Evolutionary conservation across 2,888 invertebrate species (phyloP).

Genomic region (Drosophila kambysellisi): DNA sequence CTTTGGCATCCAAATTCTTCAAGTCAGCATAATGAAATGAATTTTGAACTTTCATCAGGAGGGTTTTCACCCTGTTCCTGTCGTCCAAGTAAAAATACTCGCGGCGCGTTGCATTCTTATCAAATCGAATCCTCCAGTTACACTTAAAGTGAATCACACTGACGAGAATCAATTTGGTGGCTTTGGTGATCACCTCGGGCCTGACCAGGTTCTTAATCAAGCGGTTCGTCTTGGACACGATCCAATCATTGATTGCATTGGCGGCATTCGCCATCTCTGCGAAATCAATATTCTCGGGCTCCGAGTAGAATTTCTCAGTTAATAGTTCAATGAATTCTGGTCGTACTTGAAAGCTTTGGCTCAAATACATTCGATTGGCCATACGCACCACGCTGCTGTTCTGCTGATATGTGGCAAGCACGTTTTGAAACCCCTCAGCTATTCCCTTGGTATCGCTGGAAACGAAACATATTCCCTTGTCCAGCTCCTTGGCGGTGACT

Average conservation of each 20-base stretch:
- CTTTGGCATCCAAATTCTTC: constrained; percentile 67
- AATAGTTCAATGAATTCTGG: constrained; percentile 87
- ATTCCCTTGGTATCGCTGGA: not conserved
- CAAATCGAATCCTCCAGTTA: constrained; percentile 89
- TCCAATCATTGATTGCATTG: constrained; percentile 91
- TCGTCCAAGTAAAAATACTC: constrained; percentile 88
- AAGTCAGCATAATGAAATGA: constrained; percentile 58
- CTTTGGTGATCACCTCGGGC: constrained; percentile 85
- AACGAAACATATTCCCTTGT: constrained; percentile 22
- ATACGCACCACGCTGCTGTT: constrained; percentile 84
- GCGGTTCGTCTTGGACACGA: constrained; percentile 90
- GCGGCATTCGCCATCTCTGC: constrained; percentile 85
- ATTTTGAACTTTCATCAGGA: constrained; percentile 89
- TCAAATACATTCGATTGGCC: constrained; percentile 91
- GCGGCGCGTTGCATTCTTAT: constrained; percentile 84
- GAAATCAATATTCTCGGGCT: constrained; percentile 88
- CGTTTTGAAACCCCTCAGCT: constrained; percentile 29
- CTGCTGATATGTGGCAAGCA: constrained; percentile 35
- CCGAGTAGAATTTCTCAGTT: constrained; percentile 87
- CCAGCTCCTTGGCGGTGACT: constrained; percentile 41
- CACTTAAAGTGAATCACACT: constrained; percentile 95
- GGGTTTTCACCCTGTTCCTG: constrained; percentile 85
- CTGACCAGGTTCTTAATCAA: constrained; percentile 91
- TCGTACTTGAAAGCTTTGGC: constrained; percentile 86
- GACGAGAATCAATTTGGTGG: constrained; percentile 89